Evolutionary conservation across 2,113 vertebrate species (phyloP), one percentile per base, ranked within the genome.

Genomic region (Zapornia atra): DNA sequence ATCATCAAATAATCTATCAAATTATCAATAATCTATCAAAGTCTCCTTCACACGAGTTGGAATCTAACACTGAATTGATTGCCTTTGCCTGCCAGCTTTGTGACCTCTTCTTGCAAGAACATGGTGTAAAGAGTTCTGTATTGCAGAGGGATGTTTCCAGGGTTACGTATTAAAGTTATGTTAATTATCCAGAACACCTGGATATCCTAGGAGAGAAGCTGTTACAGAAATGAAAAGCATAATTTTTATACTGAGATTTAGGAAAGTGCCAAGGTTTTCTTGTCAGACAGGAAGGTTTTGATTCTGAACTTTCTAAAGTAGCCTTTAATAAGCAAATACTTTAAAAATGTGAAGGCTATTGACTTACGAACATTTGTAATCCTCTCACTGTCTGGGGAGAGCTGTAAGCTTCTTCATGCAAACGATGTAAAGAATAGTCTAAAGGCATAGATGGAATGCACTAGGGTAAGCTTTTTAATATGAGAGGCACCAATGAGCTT

Each of bases 331-430:
- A 91, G 94, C 53, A 96, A 95, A 96, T 94, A 64, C 44, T 90
- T 96, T 77, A 86, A 96, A 46, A 96, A 96, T 90, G 71, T 0
- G 42, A 93, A 91, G 82, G 72, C 94, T 94, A 92, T 96, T 97
- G 95, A 94, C 69, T 95, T 93, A 91, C 0, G 84, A 91, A 88
- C 90, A 96, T 93, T 76, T 86, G 83, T 96, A 94, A 97, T 94
- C 96, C 46, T 0, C 85, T 88, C 59, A 89, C 86, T 82, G 86
- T 91, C 92, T 96, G 85, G 93, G 94, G 95, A 97, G 31, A 92
- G 87, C 86, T 75, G 73, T 95, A 97, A 95, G 96, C 94, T 90
- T 77, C 92, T 92, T 93, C 90, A 93, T 92, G 77, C 89, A 96
- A 94, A 97, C 3, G 92, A 92, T 90, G 44, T 79, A 88, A 95